Base-by-base conservation (phyloP, 30 jellyfish, hydroid and myxozoan species). In the Mastigias papua region DNA sequence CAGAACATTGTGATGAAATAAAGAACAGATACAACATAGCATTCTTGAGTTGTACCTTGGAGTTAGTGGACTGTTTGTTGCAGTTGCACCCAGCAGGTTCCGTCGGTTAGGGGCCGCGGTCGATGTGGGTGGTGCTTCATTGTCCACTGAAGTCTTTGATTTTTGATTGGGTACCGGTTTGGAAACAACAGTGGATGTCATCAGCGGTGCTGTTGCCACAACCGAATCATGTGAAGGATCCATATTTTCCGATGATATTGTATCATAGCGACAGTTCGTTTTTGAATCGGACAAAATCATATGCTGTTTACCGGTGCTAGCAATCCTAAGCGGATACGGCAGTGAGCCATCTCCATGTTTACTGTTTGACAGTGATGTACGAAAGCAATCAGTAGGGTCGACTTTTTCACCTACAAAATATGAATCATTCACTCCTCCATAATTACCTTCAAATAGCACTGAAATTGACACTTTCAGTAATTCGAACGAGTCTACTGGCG, bases 181-280 rank as follows among this genome's bases (percentile, higher is more conserved):
- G 25, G 97, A 86, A 51, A 93, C 89, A n/a, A 90, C 98, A 27
- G 99, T 95, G 23, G 99, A 95, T 61, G 99, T 89, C 92, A 95
- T 80, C 65, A 95, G 67, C n/a, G 99, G 99, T 3, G 90, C 96
- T 23, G 95, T 37, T 32, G 89, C 87, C 60, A 74, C 34, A n/a
- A 86, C 29, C 3, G 82, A 19, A 34, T 69, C 88, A 51, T 80
- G 84, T 0, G 97, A 88, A 0, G 99, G 99, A 58, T 95, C 99
- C 84, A 90, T 25, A 64, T 95, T 95, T 77, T 95, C 99, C 31
- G 97, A 83, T 0, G 97, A 81, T 28, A 82, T 49, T 34, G 89
- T 60, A 48, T 90, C 97, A 62, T 93, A 74, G 5, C 51, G 95
- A 48, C 85, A 77, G 86, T 76, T 65, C 46, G 90, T 35, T 37